phyloP scores from a whole-genome alignment of 2,888 invertebrate species.

The Coelinius sp. region DNA sequence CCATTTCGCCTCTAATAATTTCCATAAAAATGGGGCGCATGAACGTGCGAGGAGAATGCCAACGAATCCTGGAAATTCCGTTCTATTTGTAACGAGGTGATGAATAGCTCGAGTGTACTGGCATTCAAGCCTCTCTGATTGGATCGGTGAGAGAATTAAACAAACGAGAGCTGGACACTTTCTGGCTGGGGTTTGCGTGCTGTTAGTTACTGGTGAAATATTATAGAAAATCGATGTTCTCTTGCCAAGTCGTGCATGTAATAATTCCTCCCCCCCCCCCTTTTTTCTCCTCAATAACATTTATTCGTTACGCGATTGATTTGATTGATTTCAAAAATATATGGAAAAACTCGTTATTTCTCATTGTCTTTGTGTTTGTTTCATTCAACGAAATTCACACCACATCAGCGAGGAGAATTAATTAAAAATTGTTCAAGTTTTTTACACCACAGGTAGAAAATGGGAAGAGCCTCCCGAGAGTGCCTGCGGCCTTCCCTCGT shows the following conservation, averaged over 20 bases:
- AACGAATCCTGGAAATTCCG: background rate
- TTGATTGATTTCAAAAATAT: background rate
- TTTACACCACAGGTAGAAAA: constrained; percentile 13
- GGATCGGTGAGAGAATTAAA: constrained; percentile 48
- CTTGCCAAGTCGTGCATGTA: background rate
- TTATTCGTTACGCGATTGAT: background rate
- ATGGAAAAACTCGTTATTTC: background rate
- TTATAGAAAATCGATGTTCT: background rate
- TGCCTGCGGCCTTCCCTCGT: constrained; percentile 37
- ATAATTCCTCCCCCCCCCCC: background rate
- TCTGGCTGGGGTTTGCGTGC: background rate
- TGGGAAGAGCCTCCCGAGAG: background rate
- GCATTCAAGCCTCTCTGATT: constrained; percentile 42
- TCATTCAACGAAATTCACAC: constrained; percentile 12
- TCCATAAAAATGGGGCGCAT: background rate
- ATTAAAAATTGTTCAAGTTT: constrained; percentile 1
- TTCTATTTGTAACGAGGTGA: background rate
- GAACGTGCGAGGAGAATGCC: background rate
- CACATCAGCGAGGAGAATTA: background rate
- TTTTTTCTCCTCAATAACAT: background rate
- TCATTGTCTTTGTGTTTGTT: background rate
- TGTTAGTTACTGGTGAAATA: background rate
- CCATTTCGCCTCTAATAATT: background rate
- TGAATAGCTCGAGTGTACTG: background rate
- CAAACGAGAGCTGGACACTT: constrained; percentile 40